Conservation (phyloP, 2,113 vertebrate genomes). For the Galemys pyrenaicus region DNA sequence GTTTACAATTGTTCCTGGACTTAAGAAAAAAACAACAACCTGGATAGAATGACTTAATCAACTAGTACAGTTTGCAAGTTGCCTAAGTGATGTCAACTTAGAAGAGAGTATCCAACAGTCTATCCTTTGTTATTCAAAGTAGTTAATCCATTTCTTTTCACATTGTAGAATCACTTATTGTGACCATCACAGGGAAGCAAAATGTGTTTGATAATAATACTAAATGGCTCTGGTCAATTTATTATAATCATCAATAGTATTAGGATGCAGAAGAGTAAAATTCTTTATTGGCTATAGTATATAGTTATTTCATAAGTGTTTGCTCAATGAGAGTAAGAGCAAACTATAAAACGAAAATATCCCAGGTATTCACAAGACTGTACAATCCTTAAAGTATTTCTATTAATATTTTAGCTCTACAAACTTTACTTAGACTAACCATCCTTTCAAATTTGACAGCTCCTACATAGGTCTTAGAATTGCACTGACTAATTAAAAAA, state of each 20-base stretch:
- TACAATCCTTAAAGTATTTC: background rate
- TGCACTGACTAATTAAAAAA: background rate
- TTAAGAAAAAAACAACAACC: background rate
- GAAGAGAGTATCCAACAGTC: background rate
- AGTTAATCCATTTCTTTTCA: background rate
- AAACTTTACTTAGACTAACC: background rate
- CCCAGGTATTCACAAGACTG: background rate
- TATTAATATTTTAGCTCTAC: conserved; percentile 18
- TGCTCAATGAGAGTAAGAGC: background rate
- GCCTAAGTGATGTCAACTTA: background rate
- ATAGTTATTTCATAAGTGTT: background rate
- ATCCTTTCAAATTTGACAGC: background rate
- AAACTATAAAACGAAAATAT: background rate
- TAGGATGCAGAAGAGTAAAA: background rate
- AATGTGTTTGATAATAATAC: background rate
- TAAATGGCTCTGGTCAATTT: background rate
- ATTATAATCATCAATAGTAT: background rate
- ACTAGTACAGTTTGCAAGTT: background rate
- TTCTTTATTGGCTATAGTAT: background rate
- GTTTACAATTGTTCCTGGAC: background rate
- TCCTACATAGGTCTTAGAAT: background rate
- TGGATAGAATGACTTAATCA: background rate
- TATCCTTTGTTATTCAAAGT: background rate
- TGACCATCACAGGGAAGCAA: background rate
- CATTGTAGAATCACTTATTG: too few species aligned